Evolutionary conservation across 2,888 invertebrate genomes (phyloP), one percentile per base, ranked within the genome.

Genomic region (Anoplius nigerrimus): DNA sequence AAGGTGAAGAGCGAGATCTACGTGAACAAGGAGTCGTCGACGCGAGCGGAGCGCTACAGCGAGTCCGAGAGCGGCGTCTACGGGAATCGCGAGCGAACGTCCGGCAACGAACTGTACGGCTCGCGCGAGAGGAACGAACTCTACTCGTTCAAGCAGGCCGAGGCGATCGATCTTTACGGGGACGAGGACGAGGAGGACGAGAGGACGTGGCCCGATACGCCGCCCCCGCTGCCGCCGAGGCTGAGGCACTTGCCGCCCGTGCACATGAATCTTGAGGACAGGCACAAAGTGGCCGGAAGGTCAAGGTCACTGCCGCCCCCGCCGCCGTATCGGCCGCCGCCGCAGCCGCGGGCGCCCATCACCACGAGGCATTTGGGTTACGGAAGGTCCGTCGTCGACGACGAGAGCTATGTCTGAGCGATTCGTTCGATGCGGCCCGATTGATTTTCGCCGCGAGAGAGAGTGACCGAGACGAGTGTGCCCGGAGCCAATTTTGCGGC

Each of bases 181-280:
- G 83, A 90, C 13, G 84, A 90, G 3, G 90, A 90, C 64, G 90
- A 90, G 70, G 87, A 88, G 15, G 84, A 83, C 60, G 87, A 82
- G 61, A 81, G 78, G 69, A 86, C 82, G 13, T 88, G 84, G 86
- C 85, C 86, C 2, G 91, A 91, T 76, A 90, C 91, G 84, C 92
- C 92, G 2, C 93, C 92, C 13, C 92, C 92, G 0, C 90, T 92
- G 42, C 92, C 92, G 0, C 92, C 92, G 4, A 89, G 92, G 79
- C 86, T 93, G 52, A 91, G 92, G 86, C 92, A 93, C 81, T 90
- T 92, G 76, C 93, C 92, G 64, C 92, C 93, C 0, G 93, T 93
- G 24, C 93, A 93, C 80, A 91, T 92, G 78, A 92, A 90, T 77
- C 91, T 91, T 66, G 92, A 92, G 22, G 92, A 92, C 57, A 90